These are phyloP conservation scores for Forficula auricularia DNA, from an alignment of 1,140 invertebrate species.

Conservation along the genomic window DNA sequence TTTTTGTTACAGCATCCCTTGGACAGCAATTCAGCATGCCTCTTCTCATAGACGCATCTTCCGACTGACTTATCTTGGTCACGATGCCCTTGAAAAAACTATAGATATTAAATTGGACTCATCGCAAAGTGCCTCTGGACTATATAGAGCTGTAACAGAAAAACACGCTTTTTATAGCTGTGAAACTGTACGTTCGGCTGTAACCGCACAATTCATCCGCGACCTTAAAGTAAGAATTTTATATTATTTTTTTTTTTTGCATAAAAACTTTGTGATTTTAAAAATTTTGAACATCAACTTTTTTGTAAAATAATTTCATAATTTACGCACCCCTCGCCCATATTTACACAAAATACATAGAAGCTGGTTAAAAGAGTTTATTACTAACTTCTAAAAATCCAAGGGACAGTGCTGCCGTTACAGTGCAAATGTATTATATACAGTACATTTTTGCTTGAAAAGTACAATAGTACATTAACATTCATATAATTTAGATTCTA, in stretches of 20 bases:
- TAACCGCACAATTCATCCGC: constrained; percentile 70
- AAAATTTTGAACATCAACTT: constrained; percentile 1
- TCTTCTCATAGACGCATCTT: constrained; percentile 55
- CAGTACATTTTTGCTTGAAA: too few relatives aligned
- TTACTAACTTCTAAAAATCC: too few relatives aligned
- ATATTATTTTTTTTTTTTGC: not conserved
- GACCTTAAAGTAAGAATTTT: constrained; percentile 50
- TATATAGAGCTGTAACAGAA: constrained; percentile 77
- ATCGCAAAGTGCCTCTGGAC: constrained; percentile 51
- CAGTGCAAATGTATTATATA: too few relatives aligned
- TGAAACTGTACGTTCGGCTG: constrained; percentile 70
- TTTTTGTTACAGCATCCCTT: constrained; percentile 47
- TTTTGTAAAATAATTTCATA: too few relatives aligned
- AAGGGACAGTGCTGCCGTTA: too few relatives aligned
- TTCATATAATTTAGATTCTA: too few relatives aligned
- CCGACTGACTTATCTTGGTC: constrained; percentile 51
- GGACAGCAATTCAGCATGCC: constrained; percentile 63
- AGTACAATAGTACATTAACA: too few relatives aligned
- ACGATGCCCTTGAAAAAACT: constrained; percentile 45
- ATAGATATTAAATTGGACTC: constrained; percentile 66
- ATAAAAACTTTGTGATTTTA: not conserved
- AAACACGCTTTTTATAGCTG: constrained; percentile 83
- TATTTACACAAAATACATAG: too few relatives aligned
- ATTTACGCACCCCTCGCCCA: too few relatives aligned
- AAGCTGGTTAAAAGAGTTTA: too few relatives aligned